A percentile compares a stretch with the other conserved stretches of the same genome.
These are phyloP conservation scores for Psittacula derbiana DNA, from an alignment of 2,797 vertebrate genomes.

Conservation along the genomic window DNA sequence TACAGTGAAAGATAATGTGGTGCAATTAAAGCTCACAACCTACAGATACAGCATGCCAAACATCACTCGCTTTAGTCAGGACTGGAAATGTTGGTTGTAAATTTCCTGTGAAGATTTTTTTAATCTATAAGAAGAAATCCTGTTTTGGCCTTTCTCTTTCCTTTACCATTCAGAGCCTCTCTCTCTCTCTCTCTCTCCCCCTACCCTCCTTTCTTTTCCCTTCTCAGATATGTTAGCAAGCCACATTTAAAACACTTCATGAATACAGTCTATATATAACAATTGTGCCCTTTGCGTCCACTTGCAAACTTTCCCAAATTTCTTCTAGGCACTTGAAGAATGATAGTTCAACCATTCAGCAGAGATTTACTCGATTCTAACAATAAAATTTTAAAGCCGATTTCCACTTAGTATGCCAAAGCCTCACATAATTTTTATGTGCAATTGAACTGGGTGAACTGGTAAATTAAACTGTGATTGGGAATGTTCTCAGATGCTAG, in stretches of 20 bases:
- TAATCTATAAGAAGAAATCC: neutral
- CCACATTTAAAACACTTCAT: neutral
- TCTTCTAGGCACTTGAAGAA: constrained; percentile 24
- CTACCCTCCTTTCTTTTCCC: neutral
- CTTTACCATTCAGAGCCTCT: neutral
- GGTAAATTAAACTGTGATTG: constrained; percentile 22
- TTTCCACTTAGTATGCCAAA: constrained; percentile 19
- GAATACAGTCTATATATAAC: neutral
- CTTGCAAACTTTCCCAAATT: constrained; percentile 33
- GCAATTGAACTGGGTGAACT: constrained; percentile 19
- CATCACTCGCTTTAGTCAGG: neutral
- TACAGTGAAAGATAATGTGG: constrained; percentile 68
- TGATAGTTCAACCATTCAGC: constrained; percentile 7
- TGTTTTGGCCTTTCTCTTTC: neutral
- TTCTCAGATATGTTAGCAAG: neutral
- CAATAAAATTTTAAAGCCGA: constrained; percentile 25
- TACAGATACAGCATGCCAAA: constrained; percentile 41
- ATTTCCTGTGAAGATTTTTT: neutral
- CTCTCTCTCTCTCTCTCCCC: neutral
- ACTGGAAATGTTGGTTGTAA: constrained; percentile 30
- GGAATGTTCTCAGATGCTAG: neutral
- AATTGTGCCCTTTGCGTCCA: neutral
- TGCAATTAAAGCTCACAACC: constrained; percentile 50
- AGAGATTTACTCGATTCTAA: constrained; percentile 31
- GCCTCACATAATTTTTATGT: constrained; percentile 1